Base-by-base conservation (phyloP, 2,888 invertebrate genomes). In the Hypercompe scribonia region DNA sequence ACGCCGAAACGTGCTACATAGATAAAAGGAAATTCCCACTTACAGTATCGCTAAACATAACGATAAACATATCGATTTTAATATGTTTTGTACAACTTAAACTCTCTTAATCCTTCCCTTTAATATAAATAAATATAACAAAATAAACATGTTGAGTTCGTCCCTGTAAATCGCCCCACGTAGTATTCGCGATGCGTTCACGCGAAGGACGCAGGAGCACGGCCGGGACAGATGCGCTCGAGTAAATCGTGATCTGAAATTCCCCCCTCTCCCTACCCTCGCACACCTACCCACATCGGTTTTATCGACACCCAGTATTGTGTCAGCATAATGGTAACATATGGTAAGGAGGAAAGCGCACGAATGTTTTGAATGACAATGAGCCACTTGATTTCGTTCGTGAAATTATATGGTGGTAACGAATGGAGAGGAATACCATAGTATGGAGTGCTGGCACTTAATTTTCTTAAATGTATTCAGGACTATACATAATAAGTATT, bases 221-320 rank as follows among this genome's bases (percentile, higher is more conserved):
- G 90, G 88, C 88, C 88, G 88, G 90, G 91, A 89, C 92, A 94
- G 93, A 93, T 92, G 93, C 91, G 92, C 90, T 89, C 88, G 89
- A 90, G 90, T 90, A 88, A 90, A 92, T 90, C 91, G 92, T 91
- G 93, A 92, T 90, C 85, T 86, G 86, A 89, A 89, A 89, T 85
- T 78, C 80, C 80, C 78, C 21, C 78, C 74, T 76, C 76, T 77
- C 74, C 73, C 74, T 79, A 72, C 76, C 74, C 68, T 71, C 78
- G 73, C 73, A 80, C 79, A 76, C 74, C 74, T 80, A 80, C 76
- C 73, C 75, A 74, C 77, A 81, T 80, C 80, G 82, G 81, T 82
- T 84, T 83, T 83, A 87, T 82, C 84, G 85, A 83, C 85, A 86
- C 79, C 76, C 78, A 83, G 86, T 83, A 86, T 89, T 89, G 87